Percentiles rank a stretch among this genome's conserved stretches.
These are phyloP conservation scores for Lophius americanus DNA, from an alignment of 2,797 vertebrate genomes.

Conservation along the genomic window DNA sequence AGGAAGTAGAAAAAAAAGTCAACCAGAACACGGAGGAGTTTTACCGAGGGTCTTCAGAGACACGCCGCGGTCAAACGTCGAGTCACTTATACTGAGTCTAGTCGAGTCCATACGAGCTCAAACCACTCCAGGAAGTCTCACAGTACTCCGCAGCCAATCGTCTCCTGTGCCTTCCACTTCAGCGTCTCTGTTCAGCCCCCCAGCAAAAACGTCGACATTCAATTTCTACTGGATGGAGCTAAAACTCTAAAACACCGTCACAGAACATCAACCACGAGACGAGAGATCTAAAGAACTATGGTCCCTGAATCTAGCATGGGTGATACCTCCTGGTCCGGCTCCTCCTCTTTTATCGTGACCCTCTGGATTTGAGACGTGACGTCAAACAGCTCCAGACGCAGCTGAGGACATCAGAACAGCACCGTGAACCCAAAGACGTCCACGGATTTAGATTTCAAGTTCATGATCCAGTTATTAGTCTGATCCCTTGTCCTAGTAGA, in stretches of 20 bases:
- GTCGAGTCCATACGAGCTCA: neutral
- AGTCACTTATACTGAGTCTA: neutral
- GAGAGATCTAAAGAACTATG: too few species aligned
- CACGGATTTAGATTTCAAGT: neutral
- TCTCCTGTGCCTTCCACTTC: too few species aligned
- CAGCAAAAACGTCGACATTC: neutral
- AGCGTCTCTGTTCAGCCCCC: too few species aligned
- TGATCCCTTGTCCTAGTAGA: neutral
- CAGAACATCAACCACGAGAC: neutral
- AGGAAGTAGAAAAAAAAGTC: slow-evolving; percentile 10
- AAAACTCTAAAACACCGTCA: neutral
- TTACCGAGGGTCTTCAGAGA: too few species aligned
- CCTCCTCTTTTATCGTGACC: slow-evolving; percentile 60
- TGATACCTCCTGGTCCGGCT: slow-evolving; percentile 50
- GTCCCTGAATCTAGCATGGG: too few species aligned
- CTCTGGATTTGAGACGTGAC: slow-evolving; percentile 64
- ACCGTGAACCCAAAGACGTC: neutral
- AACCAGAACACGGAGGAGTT: neutral
- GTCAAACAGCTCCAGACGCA: slow-evolving; percentile 66
- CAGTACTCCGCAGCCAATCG: too few species aligned
- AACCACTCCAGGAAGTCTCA: neutral
- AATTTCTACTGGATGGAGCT: neutral
- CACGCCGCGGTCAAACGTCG: neutral
- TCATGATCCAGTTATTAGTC: slow-evolving; percentile 3
- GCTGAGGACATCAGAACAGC: slow-evolving; percentile 50